These are phyloP conservation scores for Erpetoichthys calabaricus DNA, from an alignment of 2,797 vertebrate species.

Conservation along the genomic window DNA sequence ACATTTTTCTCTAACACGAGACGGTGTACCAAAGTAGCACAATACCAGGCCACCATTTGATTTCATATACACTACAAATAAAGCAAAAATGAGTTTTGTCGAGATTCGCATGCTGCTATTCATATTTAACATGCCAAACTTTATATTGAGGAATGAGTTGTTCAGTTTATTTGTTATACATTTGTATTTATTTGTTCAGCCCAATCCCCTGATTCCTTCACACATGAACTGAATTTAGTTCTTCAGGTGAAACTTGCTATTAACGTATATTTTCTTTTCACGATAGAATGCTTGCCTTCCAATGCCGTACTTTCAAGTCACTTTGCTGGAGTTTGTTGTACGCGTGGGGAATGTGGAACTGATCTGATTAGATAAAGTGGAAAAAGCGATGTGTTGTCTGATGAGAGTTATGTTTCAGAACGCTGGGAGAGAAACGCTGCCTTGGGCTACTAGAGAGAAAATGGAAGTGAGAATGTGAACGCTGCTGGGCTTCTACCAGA, in stretches of 20 bases:
- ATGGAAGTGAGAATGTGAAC: conserved; percentile 2
- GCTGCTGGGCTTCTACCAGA: conserved; percentile 12
- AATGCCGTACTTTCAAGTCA: neutral
- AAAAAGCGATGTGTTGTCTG: conserved; percentile 8
- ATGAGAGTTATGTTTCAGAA: conserved; percentile 5
- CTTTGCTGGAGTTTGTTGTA: too few relatives aligned
- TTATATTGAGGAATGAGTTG: conserved; percentile 10
- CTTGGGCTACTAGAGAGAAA: neutral
- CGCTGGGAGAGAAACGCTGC: neutral
- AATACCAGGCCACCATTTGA: too few relatives aligned
- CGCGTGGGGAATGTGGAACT: conserved; percentile 19
- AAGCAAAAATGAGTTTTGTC: neutral
- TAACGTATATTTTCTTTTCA: neutral
- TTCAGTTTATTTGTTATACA: neutral
- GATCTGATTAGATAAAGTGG: conserved; percentile 9
- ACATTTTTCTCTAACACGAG: too few relatives aligned
- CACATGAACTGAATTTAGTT: conserved; percentile 1
- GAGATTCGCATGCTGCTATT: conserved; percentile 9
- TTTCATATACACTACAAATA: too few relatives aligned
- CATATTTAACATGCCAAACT: conserved; percentile 5
- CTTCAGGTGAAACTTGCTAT: conserved; percentile 13
- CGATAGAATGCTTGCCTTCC: conserved; percentile 23
- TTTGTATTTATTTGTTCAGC: neutral
- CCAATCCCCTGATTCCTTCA: too few relatives aligned
- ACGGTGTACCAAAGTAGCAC: too few relatives aligned